Conservation (phyloP, 2,113 vertebrate species). For the Blennius ocellaris region DNA sequence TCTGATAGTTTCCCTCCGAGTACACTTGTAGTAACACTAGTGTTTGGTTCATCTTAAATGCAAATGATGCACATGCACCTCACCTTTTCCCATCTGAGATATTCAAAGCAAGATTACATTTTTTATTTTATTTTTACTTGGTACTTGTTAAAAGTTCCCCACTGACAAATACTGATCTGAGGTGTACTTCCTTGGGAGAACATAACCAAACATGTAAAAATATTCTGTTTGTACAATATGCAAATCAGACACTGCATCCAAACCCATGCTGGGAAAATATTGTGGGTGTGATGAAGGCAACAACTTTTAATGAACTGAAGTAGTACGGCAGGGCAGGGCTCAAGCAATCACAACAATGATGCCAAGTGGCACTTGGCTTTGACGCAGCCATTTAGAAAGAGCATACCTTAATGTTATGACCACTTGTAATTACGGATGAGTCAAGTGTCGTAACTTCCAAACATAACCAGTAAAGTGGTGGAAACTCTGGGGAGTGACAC, state of each 20-base stretch:
- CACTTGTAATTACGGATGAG: background rate
- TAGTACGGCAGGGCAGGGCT: constrained; percentile 6
- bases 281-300: constrained; percentile 7
- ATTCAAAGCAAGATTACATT: constrained; percentile 55
- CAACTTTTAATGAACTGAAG: background rate
- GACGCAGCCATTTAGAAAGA: background rate
- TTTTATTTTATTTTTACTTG: background rate
- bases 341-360: background rate
- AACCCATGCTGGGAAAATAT: background rate
- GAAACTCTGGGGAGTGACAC: background rate
- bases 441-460: background rate
- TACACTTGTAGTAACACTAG: background rate
- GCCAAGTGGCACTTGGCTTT: background rate
- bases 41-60: background rate
- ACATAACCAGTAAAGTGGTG: background rate
- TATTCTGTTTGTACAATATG: background rate
- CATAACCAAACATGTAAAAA: constrained; percentile 13
- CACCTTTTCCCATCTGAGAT: constrained; percentile 18
- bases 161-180: background rate
- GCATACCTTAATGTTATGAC: background rate
- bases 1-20: background rate
- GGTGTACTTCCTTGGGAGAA: constrained; percentile 13
- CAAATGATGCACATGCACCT: background rate
- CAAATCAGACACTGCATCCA: background rate
- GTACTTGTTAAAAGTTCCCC: background rate